Evolutionary conservation across 2,797 vertebrate genomes (phyloP).

Genomic region (Sternarchorhynchus goeldii): DNA sequence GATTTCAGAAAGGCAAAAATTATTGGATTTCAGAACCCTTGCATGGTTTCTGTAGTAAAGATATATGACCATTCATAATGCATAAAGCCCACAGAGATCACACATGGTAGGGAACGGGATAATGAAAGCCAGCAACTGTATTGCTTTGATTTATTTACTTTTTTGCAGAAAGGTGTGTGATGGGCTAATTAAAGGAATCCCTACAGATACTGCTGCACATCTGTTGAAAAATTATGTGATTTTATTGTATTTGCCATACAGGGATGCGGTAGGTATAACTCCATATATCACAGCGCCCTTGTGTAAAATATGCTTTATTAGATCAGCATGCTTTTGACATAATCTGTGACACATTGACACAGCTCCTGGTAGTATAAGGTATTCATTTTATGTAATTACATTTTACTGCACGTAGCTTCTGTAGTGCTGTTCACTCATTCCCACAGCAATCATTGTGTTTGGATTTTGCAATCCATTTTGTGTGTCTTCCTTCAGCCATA

Average conservation of each 20-base stretch:
- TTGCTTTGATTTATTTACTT: neutral
- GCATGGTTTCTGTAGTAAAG: neutral
- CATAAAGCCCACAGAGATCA: slow-evolving; percentile 3
- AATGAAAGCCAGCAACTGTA: neutral
- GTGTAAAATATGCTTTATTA: too few relatives aligned
- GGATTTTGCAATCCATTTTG: slow-evolving; percentile 20
- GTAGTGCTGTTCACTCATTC: neutral
- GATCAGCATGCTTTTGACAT: too few relatives aligned
- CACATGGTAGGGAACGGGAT: neutral
- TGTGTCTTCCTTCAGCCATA: neutral
- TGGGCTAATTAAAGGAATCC: neutral
- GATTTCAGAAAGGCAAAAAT: neutral
- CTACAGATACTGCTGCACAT: neutral
- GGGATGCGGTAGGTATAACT: too few relatives aligned
- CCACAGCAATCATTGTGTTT: neutral
- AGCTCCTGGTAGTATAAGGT: neutral
- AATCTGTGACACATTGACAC: too few relatives aligned
- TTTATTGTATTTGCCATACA: too few relatives aligned
- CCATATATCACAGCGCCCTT: too few relatives aligned
- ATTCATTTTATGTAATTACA: neutral
- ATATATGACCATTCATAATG: slow-evolving; percentile 5
- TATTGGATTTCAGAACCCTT: neutral
- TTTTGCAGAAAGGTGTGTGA: neutral
- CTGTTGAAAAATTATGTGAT: neutral
- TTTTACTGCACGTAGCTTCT: neutral